Conservation (phyloP, 1,140 invertebrate species). For the Ridgeia piscesae region DNA sequence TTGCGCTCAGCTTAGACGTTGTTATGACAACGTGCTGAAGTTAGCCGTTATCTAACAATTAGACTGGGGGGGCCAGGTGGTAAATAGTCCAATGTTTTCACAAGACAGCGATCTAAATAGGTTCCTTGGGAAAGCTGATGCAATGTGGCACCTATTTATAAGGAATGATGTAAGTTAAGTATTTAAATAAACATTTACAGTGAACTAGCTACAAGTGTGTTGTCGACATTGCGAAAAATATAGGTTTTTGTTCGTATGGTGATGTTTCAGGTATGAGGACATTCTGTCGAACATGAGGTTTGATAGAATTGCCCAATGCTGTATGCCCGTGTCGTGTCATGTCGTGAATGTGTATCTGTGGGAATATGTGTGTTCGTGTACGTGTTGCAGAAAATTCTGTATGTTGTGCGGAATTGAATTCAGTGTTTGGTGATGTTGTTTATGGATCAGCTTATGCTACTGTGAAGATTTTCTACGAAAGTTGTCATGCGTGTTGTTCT, state of each 20-base stretch:
- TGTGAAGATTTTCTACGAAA: constrained; percentile 6
- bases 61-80: neutral
- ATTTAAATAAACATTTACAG: neutral
- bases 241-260: neutral
- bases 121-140: neutral
- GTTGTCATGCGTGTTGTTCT: neutral
- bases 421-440: constrained; percentile 5
- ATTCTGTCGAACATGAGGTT: neutral
- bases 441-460: constrained; percentile 1
- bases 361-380: neutral
- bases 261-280: neutral
- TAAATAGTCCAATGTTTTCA: neutral
- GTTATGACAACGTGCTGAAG: neutral
- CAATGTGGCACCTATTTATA: neutral
- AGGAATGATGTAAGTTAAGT: neutral
- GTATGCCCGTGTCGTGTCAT: neutral
- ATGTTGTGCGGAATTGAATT: neutral
- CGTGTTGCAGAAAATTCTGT: neutral
- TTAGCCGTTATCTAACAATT: neutral
- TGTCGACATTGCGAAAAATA: neutral
- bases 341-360: neutral
- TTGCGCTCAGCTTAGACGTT: neutral
- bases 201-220: constrained; percentile 5
- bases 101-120: neutral
- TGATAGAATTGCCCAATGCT: neutral